Percentiles rank a stretch among this genome's conserved stretches.
phyloP scores from a whole-genome alignment of 2,888 invertebrate genomes.

The Micropterix aruncella region DNA sequence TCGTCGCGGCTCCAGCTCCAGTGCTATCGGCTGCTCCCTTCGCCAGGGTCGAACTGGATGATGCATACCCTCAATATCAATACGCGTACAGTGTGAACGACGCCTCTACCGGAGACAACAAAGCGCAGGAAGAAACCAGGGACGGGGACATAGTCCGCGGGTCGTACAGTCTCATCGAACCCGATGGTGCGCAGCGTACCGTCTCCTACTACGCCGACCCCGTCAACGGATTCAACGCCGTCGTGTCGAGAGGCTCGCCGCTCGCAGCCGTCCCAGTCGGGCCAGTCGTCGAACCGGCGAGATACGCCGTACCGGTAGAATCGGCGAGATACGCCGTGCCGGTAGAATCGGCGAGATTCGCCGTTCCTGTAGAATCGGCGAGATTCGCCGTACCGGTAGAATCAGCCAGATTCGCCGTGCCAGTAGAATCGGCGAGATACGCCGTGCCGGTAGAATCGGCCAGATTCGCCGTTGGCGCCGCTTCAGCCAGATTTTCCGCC shows the following conservation, averaged over 20 bases:
- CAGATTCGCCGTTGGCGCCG: conserved; percentile 9
- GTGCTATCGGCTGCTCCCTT: conserved; percentile 2
- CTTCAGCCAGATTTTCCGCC: conserved; percentile 12
- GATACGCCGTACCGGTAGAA: conserved; percentile 12
- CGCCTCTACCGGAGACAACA: conserved; percentile 30
- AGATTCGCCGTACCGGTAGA: conserved; percentile 15
- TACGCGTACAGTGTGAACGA: conserved; percentile 34
- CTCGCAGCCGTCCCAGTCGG: conserved; percentile 14
- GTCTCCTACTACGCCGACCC: conserved; percentile 33
- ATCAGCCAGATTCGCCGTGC: conserved; percentile 13
- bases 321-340: conserved; percentile 7
- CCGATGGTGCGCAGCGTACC: conserved; percentile 30
- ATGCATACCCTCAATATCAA: conserved; percentile 22
- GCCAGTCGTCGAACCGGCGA: not conserved
- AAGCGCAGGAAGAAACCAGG: conserved; percentile 30
- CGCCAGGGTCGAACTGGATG: conserved; percentile 9
- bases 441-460: no score
- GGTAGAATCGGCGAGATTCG: conserved; percentile 12
- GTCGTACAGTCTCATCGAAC: conserved; percentile 29
- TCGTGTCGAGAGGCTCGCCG: conserved; percentile 27
- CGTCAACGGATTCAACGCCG: conserved; percentile 33
- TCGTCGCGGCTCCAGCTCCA: not conserved
- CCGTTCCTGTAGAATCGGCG: conserved; percentile 8
- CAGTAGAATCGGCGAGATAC: conserved; percentile 5
- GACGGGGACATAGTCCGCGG: conserved; percentile 33